Evolutionary conservation across 2,888 invertebrate species (phyloP).

Genomic region (Cerastis rubricosa): DNA sequence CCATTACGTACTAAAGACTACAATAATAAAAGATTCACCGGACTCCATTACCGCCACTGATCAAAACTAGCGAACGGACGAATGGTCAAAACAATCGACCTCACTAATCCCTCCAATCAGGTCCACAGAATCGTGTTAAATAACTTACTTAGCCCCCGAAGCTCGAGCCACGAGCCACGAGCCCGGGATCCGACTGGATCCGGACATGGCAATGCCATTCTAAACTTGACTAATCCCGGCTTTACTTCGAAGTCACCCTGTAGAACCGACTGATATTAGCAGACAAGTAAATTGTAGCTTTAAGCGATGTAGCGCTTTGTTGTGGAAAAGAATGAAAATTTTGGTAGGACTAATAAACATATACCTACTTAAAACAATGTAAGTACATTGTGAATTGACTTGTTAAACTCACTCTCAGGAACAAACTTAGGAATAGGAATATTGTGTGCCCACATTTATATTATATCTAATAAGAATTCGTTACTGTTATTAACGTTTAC

Average conservation of each 20-base stretch:
- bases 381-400: too few species aligned
- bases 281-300: constrained; percentile 40
- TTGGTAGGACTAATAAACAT: background rate
- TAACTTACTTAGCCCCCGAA: constrained; percentile 53
- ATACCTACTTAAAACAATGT: too few species aligned
- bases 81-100: constrained; percentile 38
- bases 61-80: constrained; percentile 1
- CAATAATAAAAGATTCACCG: constrained; percentile 4
- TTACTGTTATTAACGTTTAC: too few species aligned
- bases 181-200: constrained; percentile 45
- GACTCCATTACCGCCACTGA: background rate
- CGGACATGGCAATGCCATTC: constrained; percentile 69
- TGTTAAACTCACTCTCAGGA: too few species aligned
- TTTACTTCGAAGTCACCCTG: constrained; percentile 55
- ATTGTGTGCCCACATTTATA: too few species aligned
- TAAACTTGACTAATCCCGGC: constrained; percentile 68
- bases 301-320: constrained; percentile 12
- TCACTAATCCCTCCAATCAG: constrained; percentile 63
- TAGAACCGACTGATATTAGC: constrained; percentile 51
- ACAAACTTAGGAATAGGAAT: too few species aligned
- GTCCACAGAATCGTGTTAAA: constrained; percentile 56
- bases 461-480: too few species aligned
- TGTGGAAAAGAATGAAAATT: background rate
- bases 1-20: background rate
- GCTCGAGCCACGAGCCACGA: constrained; percentile 41